Percentiles rank a stretch among this genome's conserved stretches.
Evolutionary conservation across 2,113 vertebrate genomes (phyloP).

Genomic region (Pitta sordida): DNA sequence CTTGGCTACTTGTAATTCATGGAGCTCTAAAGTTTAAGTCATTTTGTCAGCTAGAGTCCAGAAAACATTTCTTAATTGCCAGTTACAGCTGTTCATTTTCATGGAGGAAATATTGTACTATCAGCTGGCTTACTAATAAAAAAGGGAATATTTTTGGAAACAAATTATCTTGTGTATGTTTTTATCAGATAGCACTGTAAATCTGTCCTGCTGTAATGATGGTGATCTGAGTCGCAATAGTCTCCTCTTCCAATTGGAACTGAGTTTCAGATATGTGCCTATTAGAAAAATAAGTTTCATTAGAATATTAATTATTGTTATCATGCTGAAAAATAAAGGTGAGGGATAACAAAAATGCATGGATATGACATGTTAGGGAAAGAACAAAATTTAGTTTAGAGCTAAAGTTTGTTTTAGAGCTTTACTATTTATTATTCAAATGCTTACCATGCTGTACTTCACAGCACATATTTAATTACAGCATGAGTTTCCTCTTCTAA

Average conservation of each 20-base stretch:
- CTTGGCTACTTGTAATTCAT: neutral
- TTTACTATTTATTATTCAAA: neutral
- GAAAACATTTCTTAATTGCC: neutral
- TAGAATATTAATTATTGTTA: neutral
- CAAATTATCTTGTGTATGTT: neutral
- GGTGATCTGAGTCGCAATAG: neutral
- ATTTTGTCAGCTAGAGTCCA: neutral
- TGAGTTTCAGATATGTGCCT: neutral
- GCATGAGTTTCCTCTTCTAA: neutral
- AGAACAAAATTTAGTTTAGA: neutral
- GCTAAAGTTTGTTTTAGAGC: neutral
- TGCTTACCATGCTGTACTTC: neutral
- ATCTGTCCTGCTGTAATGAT: neutral
- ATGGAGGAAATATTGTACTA: neutral
- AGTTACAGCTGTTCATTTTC: neutral
- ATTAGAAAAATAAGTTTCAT: neutral
- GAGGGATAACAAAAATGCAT: neutral
- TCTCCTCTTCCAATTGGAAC: neutral
- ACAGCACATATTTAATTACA: neutral
- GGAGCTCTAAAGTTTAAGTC: neutral
- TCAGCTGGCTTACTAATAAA: neutral
- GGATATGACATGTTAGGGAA: neutral
- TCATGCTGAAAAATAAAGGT: neutral
- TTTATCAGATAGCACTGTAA: neutral
- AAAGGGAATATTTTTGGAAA: neutral